A percentile compares a stretch with the other conserved stretches of the same genome.
Conservation (phyloP, 2,113 vertebrate species). For the Hoplias malabaricus region DNA sequence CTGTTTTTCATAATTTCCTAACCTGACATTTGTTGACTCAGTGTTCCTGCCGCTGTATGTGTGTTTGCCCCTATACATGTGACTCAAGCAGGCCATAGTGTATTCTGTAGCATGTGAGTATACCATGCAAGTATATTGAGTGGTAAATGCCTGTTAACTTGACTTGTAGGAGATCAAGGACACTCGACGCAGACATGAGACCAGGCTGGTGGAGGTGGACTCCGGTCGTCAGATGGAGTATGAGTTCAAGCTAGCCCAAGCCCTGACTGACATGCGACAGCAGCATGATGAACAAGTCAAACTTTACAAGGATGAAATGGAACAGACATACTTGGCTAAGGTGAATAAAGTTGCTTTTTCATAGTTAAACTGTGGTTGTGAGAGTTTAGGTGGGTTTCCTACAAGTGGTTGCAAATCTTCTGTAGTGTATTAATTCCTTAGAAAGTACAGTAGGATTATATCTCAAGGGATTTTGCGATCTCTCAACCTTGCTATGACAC, state of each 20-base stretch:
- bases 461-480: too few species aligned
- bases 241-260: slow-evolving; percentile 82
- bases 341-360: too few species aligned
- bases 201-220: slow-evolving; percentile 80
- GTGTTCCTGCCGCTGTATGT: not conserved
- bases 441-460: too few species aligned
- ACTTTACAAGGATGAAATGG: slow-evolving; percentile 83
- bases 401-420: too few species aligned
- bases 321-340: slow-evolving; percentile 79
- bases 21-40: not conserved
- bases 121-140: not conserved
- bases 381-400: too few species aligned
- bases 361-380: too few species aligned
- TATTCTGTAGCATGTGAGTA: not conserved
- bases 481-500: too few species aligned
- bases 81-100: not conserved
- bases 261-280: slow-evolving; percentile 80
- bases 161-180: slow-evolving; percentile 84
- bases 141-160: not conserved
- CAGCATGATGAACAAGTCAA: slow-evolving; percentile 83
- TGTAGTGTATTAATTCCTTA: too few species aligned
- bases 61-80: not conserved
- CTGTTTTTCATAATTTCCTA: not conserved
- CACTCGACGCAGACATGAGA: slow-evolving; percentile 76
- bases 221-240: slow-evolving; percentile 81